Conservation (phyloP, 2,113 vertebrate genomes). For the Gavia stellata region DNA sequence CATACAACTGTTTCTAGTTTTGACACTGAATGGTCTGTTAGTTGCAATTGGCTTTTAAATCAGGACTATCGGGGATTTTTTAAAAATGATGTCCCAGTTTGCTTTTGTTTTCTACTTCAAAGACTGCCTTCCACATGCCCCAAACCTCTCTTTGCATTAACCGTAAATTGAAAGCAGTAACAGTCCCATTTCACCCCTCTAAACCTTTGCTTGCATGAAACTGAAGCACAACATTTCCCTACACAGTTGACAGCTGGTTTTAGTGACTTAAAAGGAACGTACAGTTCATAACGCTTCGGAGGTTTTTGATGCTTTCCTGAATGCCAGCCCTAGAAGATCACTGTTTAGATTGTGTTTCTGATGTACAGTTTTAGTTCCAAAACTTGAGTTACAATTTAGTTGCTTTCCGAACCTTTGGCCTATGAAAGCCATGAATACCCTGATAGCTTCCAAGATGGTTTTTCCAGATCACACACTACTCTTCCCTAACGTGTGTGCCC, state of each 20-base stretch:
- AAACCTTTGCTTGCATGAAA: not conserved
- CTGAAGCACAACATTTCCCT: not conserved
- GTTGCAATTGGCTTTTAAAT: not conserved
- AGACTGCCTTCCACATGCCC: not conserved
- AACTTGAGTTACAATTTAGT: not conserved
- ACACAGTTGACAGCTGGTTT: not conserved
- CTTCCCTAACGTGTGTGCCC: not conserved
- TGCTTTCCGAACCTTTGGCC: not conserved
- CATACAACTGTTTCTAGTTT: not conserved
- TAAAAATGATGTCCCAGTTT: not conserved
- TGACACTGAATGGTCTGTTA: not conserved
- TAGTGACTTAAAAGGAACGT: not conserved
- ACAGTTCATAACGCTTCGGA: accelerated
- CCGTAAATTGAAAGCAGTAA: not conserved
- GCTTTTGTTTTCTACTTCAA: not conserved
- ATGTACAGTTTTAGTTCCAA: not conserved
- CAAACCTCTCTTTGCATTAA: not conserved
- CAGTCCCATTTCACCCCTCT: not conserved
- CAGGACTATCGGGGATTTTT: not conserved
- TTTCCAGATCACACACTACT: not conserved
- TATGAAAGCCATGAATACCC: not conserved
- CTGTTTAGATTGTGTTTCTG: not conserved
- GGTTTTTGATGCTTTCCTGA: not conserved
- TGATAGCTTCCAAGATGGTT: not conserved
- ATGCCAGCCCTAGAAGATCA: not conserved